Base-by-base conservation (phyloP, 2,888 invertebrate genomes). In the Operophtera brumata region DNA sequence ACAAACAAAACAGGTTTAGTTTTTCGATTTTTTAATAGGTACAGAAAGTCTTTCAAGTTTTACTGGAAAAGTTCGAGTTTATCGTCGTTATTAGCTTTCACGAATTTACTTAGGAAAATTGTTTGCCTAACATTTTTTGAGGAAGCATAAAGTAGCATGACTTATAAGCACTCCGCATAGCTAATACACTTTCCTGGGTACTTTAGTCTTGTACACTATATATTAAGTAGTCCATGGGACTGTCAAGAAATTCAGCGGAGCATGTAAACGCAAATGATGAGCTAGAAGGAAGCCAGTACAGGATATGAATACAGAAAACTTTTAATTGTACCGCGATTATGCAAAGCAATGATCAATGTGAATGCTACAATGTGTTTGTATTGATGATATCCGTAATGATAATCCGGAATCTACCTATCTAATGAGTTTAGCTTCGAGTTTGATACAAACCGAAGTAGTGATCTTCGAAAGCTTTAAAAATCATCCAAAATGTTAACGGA, bases 191-290 rank as follows among this genome's bases (percentile, higher is more conserved):
- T 39, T 39, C 39, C 39, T 25, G 25, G 39, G 12, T 39, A 20
- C 10, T 39, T 10, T 39, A 20, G 25, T 39, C 25, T 39, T n/a
- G 39, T 5, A 39, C 25, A 39, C 4, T 25, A 10, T 12, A 5
- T 7, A 39, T n/a, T 39, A 41, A 12, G 11, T 9, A 1, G 20
- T 12, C 20, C 28, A 44, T 26, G 12, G 20, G 41, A 51, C 41
- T 12, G 52, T 47, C 47, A 56, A 61, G 67, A 67, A 67, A 72
- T 59, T 60, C 76, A 75, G 41, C 69, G 62, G 67, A 77, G 75
- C 80, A 71, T 67, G 65, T 71, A 77, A 73, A 77, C 63, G 71
- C 20, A 67, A 66, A 68, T 67, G 70, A 74, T 75, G 66, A 71
- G 72, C 67, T 70, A 80, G 75, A 3, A 20, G 20, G 75, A 77